Evolutionary conservation across 2,888 invertebrate species (phyloP), one percentile per base, ranked within the genome.

Genomic region (Gastrophysa polygoni): DNA sequence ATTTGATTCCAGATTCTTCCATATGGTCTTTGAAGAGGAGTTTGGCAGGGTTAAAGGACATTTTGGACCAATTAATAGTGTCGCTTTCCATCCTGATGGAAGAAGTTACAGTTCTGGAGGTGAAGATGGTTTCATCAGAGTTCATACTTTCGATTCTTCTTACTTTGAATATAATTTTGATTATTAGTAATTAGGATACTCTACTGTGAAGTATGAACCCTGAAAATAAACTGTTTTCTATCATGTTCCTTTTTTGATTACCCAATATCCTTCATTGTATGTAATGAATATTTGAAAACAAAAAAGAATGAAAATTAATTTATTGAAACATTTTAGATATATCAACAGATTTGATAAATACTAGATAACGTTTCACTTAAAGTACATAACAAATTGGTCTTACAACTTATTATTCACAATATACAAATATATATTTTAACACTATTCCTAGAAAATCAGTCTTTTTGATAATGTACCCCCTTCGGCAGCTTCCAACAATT

Each of bases 61-160:
- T 84, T 99, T 99, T 79, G 99, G 99, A 73, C 99, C 99, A 1
- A 99, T 99, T 77, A 99, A 99, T 87, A 96, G 96, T 82, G 88
- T 98, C 72, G 92, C 95, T 52, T 99, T 98, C 85, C 97, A 98
- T 83, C 99, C 99, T 1, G 96, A 96, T 84, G 99, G 99, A 54
- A 93, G 91, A 79, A 95, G 96, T 79, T 96, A 95, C 81, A 93
- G 94, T 61, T 96, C 96, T 55, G 99, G 99, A 20, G 98, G 98
- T 78, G 99, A 99, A 84, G 99, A 99, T 82, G 99, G 99, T 85
- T 98, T 96, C 80, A 92, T 98, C 49, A 87, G 98, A 76, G 90
- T 99, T 59, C 97, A 99, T 83, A 90, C 90, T 77, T 98, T 99
- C 80, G 99, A 99, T 86, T 91, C 91, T 76, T 91, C 94, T 49